phyloP scores from a whole-genome alignment of 2,113 vertebrate genomes.

The Oryzias curvinotus region DNA sequence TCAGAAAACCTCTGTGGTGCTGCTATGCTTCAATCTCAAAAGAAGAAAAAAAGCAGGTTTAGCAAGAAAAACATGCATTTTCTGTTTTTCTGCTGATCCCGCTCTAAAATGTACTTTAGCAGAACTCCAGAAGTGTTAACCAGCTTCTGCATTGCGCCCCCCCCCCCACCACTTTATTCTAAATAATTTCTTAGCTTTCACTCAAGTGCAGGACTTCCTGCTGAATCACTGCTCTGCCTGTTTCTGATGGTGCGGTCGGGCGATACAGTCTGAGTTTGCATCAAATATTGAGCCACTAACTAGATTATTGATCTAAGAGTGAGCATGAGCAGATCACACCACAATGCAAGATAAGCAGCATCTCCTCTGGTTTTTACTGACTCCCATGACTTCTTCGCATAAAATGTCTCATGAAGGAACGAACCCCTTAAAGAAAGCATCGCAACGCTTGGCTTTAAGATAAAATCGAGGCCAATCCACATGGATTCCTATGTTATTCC shows the following conservation, averaged over 20 bases:
- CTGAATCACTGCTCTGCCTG: slow-evolving; percentile 13
- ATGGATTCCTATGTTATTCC: slow-evolving; percentile 51
- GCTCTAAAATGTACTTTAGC: slow-evolving; percentile 9
- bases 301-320: slow-evolving; percentile 53
- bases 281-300: slow-evolving; percentile 41
- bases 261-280: slow-evolving; percentile 30
- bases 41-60: not conserved
- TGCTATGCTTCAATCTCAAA: not conserved
- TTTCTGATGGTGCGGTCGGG: slow-evolving; percentile 26
- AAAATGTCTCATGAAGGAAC: slow-evolving; percentile 6
- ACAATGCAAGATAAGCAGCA: slow-evolving; percentile 47
- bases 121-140: slow-evolving; percentile 1
- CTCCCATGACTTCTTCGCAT: slow-evolving; percentile 5
- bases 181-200: slow-evolving; percentile 19
- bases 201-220: slow-evolving; percentile 1
- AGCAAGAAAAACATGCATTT: slow-evolving; percentile 4
- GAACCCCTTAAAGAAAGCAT: not conserved
- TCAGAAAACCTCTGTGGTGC: slow-evolving; percentile 23
- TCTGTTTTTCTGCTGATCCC: slow-evolving; percentile 1
- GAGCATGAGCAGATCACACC: slow-evolving; percentile 29
- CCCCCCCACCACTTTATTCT: not conserved
- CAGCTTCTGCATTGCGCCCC: not conserved
- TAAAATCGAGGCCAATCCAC: slow-evolving; percentile 46
- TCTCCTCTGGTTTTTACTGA: slow-evolving; percentile 30
- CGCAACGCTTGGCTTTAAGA: slow-evolving; percentile 11